A percentile compares a stretch with the other conserved stretches of the same genome.
phyloP scores from a whole-genome alignment of 1,140 invertebrate genomes.

The Phymastichus coffea region DNA sequence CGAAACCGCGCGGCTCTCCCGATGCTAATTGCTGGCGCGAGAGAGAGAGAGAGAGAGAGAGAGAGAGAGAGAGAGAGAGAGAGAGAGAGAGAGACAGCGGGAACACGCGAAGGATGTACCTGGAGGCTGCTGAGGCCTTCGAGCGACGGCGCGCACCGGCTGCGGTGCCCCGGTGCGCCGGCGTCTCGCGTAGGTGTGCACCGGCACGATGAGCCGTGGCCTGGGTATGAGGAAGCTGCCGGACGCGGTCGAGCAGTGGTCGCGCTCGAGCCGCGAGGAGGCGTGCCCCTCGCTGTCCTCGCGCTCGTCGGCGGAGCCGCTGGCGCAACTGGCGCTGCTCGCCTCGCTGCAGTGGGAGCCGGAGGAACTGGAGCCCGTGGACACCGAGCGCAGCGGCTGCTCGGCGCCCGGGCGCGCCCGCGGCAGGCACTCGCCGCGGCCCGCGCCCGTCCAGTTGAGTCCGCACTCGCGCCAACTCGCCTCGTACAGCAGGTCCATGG shows the following conservation, averaged over 20 bases:
- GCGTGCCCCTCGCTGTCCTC: conserved; percentile 32
- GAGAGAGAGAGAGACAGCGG: too few relatives aligned
- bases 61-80: background rate
- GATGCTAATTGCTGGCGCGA: background rate
- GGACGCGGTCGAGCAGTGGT: conserved; percentile 33
- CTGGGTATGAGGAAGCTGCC: conserved; percentile 75
- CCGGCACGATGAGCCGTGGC: conserved; percentile 81
- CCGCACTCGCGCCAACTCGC: conserved; percentile 74
- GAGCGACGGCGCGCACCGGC: background rate
- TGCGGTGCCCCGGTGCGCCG: conserved; percentile 67
- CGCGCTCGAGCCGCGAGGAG: background rate
- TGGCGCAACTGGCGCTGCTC: conserved; percentile 53
- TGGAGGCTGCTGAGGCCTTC: conserved; percentile 7
- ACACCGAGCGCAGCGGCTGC: conserved; percentile 37
- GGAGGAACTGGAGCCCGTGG: conserved; percentile 33
- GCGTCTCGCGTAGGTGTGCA: conserved; percentile 79
- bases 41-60: background rate
- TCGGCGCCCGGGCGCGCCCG: conserved; percentile 28
- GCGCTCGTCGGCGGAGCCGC: conserved; percentile 49
- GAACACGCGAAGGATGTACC: too few relatives aligned
- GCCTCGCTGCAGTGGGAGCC: background rate
- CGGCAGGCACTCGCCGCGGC: conserved; percentile 10
- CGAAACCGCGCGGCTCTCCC: too few relatives aligned
- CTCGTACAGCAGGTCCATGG: conserved; percentile 76
- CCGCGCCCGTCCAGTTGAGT: conserved; percentile 41